Conservation (phyloP, 2,113 vertebrate genomes). For the Chinchilla lanigera region DNA sequence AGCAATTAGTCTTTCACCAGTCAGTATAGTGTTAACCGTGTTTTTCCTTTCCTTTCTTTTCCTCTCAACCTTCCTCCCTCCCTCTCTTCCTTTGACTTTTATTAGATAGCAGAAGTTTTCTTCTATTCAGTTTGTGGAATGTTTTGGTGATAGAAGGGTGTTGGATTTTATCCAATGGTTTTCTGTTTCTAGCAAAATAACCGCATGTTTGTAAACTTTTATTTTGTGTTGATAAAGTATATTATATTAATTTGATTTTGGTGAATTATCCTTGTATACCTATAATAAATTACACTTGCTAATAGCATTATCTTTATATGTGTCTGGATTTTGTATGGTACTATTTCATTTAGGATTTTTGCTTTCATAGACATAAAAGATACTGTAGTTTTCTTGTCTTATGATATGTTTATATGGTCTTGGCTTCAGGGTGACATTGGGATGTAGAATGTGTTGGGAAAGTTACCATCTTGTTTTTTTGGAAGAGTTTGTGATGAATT, state of each 20-base stretch:
- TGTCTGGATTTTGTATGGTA: not conserved
- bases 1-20: not conserved
- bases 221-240: not conserved
- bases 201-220: not conserved
- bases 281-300: constrained; percentile 8
- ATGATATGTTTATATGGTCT: not conserved
- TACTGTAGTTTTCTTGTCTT: not conserved
- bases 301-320: not conserved
- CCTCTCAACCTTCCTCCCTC: not conserved
- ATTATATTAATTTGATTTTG: constrained; percentile 14
- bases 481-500: not conserved
- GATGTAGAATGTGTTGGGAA: not conserved
- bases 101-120: not conserved
- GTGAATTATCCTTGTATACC: not conserved
- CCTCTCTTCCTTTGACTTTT: not conserved
- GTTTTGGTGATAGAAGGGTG: not conserved
- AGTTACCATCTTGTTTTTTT: not conserved
- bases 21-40: not conserved
- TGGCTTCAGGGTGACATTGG: not conserved
- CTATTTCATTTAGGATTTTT: not conserved
- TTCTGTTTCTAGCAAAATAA: constrained; percentile 2
- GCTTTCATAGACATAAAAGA: not conserved
- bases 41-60: not conserved
- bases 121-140: not conserved
- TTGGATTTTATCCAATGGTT: constrained; percentile 29